phyloP scores from a whole-genome alignment of 2,888 invertebrate genomes.

The Tachina lurida region DNA sequence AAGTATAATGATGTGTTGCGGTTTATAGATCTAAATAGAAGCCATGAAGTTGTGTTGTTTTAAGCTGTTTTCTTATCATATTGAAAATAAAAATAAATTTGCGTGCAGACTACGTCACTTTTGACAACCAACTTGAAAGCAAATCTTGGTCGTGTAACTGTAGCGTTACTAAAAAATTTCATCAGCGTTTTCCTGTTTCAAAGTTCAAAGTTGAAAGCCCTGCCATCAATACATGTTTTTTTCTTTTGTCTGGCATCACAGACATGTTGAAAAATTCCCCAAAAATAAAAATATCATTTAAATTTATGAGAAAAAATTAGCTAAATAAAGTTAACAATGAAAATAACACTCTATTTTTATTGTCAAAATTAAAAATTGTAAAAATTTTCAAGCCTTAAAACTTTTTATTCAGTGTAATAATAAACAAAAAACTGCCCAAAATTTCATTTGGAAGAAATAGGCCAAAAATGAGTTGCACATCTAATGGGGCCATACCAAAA shows the following conservation, averaged over 20 bases:
- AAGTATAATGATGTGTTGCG: too few species aligned
- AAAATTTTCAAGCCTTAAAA: too few species aligned
- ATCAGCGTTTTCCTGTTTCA: background rate
- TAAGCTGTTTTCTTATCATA: too few species aligned
- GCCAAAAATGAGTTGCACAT: slow-evolving; percentile 59
- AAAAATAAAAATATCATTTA: background rate
- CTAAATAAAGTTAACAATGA: background rate
- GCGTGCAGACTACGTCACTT: too few species aligned
- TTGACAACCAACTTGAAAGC: too few species aligned
- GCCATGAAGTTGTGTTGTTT: too few species aligned
- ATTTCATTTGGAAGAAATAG: slow-evolving; percentile 18
- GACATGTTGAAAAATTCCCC: background rate
- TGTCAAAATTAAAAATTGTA: too few species aligned
- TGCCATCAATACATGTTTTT: background rate
- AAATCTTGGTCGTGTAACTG: too few species aligned
- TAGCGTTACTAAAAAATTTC: background rate
- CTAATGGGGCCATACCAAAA: slow-evolving; percentile 69
- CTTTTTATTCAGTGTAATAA: too few species aligned
- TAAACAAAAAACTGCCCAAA: slow-evolving; percentile 28
- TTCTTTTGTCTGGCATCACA: slow-evolving; percentile 17
- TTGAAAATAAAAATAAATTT: too few species aligned
- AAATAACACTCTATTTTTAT: background rate
- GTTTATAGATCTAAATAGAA: too few species aligned
- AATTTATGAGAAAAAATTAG: slow-evolving; percentile 5
- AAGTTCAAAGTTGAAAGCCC: background rate